Base-by-base conservation (phyloP, 2,797 vertebrate species). In the Hemitrygon akajei region DNA sequence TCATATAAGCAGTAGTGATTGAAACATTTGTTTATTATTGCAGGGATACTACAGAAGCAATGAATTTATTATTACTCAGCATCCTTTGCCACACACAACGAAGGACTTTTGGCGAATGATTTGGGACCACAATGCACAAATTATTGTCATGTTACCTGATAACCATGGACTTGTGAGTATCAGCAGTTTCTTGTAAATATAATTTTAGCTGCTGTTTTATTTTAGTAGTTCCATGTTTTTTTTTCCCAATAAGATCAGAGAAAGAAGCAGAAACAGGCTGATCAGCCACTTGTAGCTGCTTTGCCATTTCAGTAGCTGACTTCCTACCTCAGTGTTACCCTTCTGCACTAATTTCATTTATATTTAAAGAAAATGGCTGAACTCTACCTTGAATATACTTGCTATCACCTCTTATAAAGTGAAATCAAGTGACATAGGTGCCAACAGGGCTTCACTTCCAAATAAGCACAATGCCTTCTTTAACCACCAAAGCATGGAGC, bases 91-190 rank as follows among this genome's bases (percentile, higher is more conserved):
- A 94, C 98, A 99, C 94, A 99, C 99, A 1, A 99, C 98, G 95
- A 99, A 98, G 95, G 99, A 99, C 95, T 99, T 99, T 97, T 99
- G 99, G 99, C 96, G 99, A 95, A 99, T 99, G 99, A 99, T 99
- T 95, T 99, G 98, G 99, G 99, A 99, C 96, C 98, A 99, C 95
- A 99, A 99, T 0, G 98, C 98, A 94, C 98, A 99, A 96, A 99
- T 99, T 95, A 99, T 99, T 47, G 98, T 99, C 96, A 99, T 99
- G 99, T 96, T 99, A 96, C 98, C 99, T 0, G 99, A 99, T 96
- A 99, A 98, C 97, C 98, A 98, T 95, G 97, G 99, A 95, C 96
- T 99, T 96, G 99, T 99, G 95, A 96, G 98, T 96, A 14, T 84
- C 37, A 40, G 71, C 30, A 20, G 11, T 76, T 93, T 66, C 58